phyloP scores from a whole-genome alignment of 2,888 invertebrate genomes.

The Melanophora roralis region DNA sequence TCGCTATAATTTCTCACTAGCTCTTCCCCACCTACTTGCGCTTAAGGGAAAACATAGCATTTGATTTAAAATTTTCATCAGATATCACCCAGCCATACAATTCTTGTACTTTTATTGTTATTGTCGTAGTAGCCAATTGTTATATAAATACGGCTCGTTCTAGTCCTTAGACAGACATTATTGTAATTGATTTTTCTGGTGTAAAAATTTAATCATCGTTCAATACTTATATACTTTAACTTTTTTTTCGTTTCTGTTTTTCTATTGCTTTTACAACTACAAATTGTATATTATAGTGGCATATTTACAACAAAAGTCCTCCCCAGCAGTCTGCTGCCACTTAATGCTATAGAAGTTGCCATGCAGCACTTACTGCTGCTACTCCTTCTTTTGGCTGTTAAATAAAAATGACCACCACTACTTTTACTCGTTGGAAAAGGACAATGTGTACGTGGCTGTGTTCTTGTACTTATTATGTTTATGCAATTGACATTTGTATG shows the following conservation, averaged over 20 bases:
- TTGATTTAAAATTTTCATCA: conserved; percentile 9
- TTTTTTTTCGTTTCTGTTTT: not conserved
- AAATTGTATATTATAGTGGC: conserved; percentile 5
- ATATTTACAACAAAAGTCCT: not conserved
- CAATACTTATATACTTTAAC: conserved; percentile 53
- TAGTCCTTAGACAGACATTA: conserved; percentile 65
- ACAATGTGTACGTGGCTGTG: conserved; percentile 18
- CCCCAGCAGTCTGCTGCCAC: conserved; percentile 2
- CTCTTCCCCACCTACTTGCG: conserved; percentile 1
- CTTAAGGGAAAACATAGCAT: not conserved
- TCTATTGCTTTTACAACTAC: conserved; percentile 4
- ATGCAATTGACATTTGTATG: conserved; percentile 10
- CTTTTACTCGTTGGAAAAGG: conserved; percentile 27
- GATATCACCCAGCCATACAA: not conserved
- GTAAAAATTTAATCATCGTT: conserved; percentile 68
- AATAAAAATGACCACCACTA: conserved; percentile 31
- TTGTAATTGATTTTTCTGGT: conserved; percentile 68
- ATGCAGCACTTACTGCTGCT: not conserved
- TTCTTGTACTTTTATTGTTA: conserved; percentile 31
- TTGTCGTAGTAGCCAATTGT: conserved; percentile 42
- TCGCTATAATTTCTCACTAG: conserved; percentile 33
- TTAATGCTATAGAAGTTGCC: conserved; percentile 13
- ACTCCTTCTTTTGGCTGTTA: conserved; percentile 56
- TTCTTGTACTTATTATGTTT: conserved; percentile 28
- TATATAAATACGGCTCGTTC: conserved; percentile 43